A percentile compares a stretch with the other conserved stretches of the same genome.
These are phyloP conservation scores for Episyrphus balteatus DNA, from an alignment of 1,140 invertebrate genomes.

Conservation along the genomic window DNA sequence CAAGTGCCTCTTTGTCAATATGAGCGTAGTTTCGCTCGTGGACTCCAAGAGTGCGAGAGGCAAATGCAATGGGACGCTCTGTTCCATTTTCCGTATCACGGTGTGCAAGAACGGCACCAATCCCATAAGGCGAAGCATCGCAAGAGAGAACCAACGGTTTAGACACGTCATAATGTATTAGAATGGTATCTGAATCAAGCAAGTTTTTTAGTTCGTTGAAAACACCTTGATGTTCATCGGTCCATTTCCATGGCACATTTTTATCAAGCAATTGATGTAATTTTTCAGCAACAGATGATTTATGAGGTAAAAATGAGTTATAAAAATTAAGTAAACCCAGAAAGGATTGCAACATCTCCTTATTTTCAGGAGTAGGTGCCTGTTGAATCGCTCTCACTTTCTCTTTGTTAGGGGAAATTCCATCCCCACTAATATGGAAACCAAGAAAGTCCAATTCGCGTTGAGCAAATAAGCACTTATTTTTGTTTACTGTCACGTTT, in stretches of 20 bases:
- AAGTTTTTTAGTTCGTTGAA: constrained; percentile 24
- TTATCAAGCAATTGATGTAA: constrained; percentile 15
- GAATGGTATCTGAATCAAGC: constrained; percentile 20
- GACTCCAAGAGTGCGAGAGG: constrained; percentile 18
- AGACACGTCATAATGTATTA: constrained; percentile 27
- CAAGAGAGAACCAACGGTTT: constrained; percentile 32
- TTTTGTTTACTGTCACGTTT: not conserved
- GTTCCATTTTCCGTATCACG: constrained; percentile 17
- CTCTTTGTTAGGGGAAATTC: constrained; percentile 18
- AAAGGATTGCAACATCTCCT: constrained; percentile 29
- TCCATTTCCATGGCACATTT: constrained; percentile 22
- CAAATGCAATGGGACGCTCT: constrained; percentile 16
- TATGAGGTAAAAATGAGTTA: constrained; percentile 25
- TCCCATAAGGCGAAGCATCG: constrained; percentile 40
- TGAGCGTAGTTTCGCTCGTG: constrained; percentile 30
- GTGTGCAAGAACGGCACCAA: constrained; percentile 40
- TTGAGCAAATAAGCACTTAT: not conserved
- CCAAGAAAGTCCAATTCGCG: constrained; percentile 7
- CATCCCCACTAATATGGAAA: constrained; percentile 19
- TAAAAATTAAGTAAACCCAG: constrained; percentile 35
- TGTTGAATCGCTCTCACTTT: constrained; percentile 32
- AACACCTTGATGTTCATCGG: constrained; percentile 12
- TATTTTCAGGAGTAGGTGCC: constrained; percentile 28
- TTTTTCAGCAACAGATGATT: constrained; percentile 14
- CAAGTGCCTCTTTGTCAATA: constrained; percentile 30